Base-by-base conservation (phyloP, 2,888 invertebrate genomes). In the Melanchra persicariae region DNA sequence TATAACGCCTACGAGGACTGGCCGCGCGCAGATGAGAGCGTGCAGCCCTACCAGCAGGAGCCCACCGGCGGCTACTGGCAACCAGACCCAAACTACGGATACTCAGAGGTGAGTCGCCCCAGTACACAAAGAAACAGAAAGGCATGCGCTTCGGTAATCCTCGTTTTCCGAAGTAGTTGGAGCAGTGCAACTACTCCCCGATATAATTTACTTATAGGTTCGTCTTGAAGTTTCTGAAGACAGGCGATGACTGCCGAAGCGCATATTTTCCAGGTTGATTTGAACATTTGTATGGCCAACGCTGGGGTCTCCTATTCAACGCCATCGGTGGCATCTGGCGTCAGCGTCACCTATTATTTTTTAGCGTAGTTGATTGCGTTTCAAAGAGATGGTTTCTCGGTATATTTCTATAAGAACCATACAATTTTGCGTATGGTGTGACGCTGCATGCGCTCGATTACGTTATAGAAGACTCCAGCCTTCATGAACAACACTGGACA, bases 31-130 rank as follows among this genome's bases (percentile, higher is more conserved):
- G 88, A 88, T 60, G 89, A 90, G 26, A 87, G 82, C 71, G 79
- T 85, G 79, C 88, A 15, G 24, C 37, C 52, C 64, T 19, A 54
- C 30, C 91, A 87, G 88, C 85, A 9, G 6, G 91, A 91, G 70
- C 86, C 88, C 62, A 8, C 34, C 34, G 34, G 7, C 17, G 6
- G 7, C 24, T 74, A 72, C 88, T 94, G 93, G 94, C 90, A 87
- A 61, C 75, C 63, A 7, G 91, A 91, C 65, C 66, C 24, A 69
- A 0, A 81, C 47, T 92, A 93, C 79, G 79, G 74, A 1, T 73
- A 74, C 57, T 86, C 79, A 9, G 93, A 94, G 91, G 94, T 94
- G 70, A 82, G 91, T 82, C 12, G 1, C 19, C 19, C 6, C 12
- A n/a, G 4, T 15, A 24, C 24, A 24, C 24, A 0, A n/a, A 2